A percentile compares a stretch with the other conserved stretches of the same genome.
These are phyloP conservation scores for Drosophila recens DNA, from an alignment of 2,888 invertebrate genomes.

Conservation along the genomic window DNA sequence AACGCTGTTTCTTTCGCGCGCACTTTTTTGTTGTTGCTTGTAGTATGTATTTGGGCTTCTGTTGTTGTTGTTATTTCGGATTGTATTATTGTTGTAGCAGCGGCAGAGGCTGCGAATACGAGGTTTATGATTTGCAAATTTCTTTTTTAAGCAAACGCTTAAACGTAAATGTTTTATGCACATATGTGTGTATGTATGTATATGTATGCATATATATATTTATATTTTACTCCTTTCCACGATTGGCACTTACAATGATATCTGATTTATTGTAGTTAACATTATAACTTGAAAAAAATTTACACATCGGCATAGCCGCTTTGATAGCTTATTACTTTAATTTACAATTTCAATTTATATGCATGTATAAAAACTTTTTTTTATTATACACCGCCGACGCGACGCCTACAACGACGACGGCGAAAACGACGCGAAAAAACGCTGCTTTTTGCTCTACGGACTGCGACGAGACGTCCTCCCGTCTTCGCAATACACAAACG, in stretches of 20 bases:
- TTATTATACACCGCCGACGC: constrained; percentile 63
- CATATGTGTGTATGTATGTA: not conserved
- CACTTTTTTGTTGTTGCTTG: constrained; percentile 54
- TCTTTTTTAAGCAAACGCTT: constrained; percentile 41
- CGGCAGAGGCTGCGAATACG: constrained; percentile 26
- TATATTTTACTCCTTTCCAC: constrained; percentile 8
- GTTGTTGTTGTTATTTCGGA: constrained; percentile 20
- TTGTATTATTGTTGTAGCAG: constrained; percentile 26
- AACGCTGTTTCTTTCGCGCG: constrained; percentile 57
- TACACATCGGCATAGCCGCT: constrained; percentile 42
- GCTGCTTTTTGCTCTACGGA: constrained; percentile 59
- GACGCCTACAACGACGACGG: constrained; percentile 59
- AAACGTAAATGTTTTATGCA: constrained; percentile 1
- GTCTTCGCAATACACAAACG: constrained; percentile 84
- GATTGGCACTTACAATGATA: constrained; percentile 49
- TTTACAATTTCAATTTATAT: constrained; percentile 16
- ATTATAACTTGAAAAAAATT: constrained; percentile 53
- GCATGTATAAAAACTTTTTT: constrained; percentile 24
- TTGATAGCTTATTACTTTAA: constrained; percentile 14
- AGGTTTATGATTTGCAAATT: constrained; percentile 47
- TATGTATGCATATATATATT: not conserved
- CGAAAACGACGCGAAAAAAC: constrained; percentile 59
- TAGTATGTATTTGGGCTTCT: constrained; percentile 36
- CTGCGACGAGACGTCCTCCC: constrained; percentile 77
- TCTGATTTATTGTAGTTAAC: constrained; percentile 23